A percentile compares a stretch with the other conserved stretches of the same genome.
Evolutionary conservation across 1,140 invertebrate species (phyloP).

Genomic region (Anastrepha obliqua): DNA sequence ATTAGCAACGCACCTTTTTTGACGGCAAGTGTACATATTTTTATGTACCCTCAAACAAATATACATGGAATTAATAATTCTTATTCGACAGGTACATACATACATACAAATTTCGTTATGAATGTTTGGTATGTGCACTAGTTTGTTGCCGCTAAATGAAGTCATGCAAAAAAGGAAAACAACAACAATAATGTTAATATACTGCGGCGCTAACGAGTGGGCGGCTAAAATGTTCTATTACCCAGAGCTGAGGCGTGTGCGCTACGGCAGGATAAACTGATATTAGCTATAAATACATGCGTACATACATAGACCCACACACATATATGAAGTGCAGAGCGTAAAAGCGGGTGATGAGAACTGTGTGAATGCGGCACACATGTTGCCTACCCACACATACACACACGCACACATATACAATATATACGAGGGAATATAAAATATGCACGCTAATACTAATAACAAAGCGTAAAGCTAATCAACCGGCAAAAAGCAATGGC

Average conservation of each 20-base stretch:
- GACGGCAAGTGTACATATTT: too few species aligned
- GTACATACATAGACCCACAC: too few species aligned
- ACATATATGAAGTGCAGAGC: not conserved
- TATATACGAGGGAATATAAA: not conserved
- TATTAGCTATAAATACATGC: too few species aligned
- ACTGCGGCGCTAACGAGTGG: not conserved
- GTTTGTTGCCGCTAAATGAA: not conserved
- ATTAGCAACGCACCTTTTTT: not conserved
- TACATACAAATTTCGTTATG: not conserved
- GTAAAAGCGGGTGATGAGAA: not conserved
- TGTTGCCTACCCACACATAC: not conserved
- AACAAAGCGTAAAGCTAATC: slow-evolving; percentile 33
- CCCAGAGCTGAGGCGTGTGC: not conserved
- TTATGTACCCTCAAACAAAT: too few species aligned
- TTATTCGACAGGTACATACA: not conserved
- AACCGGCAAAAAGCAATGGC: not conserved
- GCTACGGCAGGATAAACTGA: not conserved
- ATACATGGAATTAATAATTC: not conserved
- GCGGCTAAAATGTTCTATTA: slow-evolving; percentile 1
- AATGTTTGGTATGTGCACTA: not conserved
- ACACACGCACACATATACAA: too few species aligned
- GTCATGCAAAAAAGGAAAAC: not conserved
- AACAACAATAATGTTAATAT: not conserved
- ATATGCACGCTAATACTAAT: slow-evolving; percentile 18
- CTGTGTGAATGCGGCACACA: not conserved